These are phyloP conservation scores for Cyprinus carpio DNA, from an alignment of 2,113 vertebrate genomes.

Conservation along the genomic window DNA sequence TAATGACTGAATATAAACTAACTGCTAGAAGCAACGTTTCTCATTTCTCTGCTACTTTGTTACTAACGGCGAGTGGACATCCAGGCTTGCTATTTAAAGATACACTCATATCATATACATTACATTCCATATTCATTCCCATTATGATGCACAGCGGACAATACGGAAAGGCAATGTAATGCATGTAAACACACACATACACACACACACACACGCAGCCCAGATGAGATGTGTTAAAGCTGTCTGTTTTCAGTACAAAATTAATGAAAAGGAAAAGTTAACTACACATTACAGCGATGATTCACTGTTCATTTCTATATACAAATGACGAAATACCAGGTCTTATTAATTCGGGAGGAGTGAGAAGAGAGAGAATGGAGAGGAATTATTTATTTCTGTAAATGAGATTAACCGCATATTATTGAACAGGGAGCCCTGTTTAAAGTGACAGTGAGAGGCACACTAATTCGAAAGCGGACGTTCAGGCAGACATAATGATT, in stretches of 20 bases:
- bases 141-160: slow-evolving; percentile 24
- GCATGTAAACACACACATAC: slow-evolving; percentile 23
- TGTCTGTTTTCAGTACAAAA: slow-evolving; percentile 63
- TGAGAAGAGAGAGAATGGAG: slow-evolving; percentile 52
- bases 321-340: slow-evolving; percentile 57
- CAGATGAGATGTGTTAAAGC: slow-evolving; percentile 58
- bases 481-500: slow-evolving; percentile 54
- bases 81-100: neutral
- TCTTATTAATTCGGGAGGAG: slow-evolving; percentile 41
- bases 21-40: neutral
- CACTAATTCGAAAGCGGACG: slow-evolving; percentile 61
- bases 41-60: slow-evolving; percentile 6
- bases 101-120: neutral
- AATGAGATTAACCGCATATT: slow-evolving; percentile 62
- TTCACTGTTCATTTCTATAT: slow-evolving; percentile 51
- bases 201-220: slow-evolving; percentile 39
- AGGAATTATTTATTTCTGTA: slow-evolving; percentile 63
- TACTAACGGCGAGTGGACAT: neutral
- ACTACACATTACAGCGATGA: slow-evolving; percentile 34
- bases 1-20: slow-evolving; percentile 17
- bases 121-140: neutral
- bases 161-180: slow-evolving; percentile 45
- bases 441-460: slow-evolving; percentile 62
- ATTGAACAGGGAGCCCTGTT: slow-evolving; percentile 40
- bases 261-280: slow-evolving; percentile 31